Evolutionary conservation across 1,140 invertebrate genomes (phyloP).

Genomic region (Formica exsecta): DNA sequence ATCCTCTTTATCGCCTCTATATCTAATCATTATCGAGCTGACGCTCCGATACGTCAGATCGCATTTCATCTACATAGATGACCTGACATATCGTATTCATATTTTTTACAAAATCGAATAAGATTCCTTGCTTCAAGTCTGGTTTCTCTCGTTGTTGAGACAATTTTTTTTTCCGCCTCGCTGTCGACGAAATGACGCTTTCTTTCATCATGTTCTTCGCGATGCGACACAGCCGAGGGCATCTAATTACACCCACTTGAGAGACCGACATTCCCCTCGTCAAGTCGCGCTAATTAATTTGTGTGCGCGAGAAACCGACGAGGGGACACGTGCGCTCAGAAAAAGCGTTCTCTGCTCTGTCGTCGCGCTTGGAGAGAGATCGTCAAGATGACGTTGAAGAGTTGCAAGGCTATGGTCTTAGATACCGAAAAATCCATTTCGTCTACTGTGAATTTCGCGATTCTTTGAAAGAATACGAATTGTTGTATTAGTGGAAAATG

Average conservation of each 20-base stretch:
- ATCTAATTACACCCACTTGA: constrained; percentile 80
- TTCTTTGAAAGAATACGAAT: background rate
- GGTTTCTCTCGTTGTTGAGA: constrained; percentile 55
- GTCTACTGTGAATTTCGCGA: background rate
- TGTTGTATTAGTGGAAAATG: background rate
- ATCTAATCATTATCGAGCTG: constrained; percentile 70
- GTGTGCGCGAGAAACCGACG: constrained; percentile 66
- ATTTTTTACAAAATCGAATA: background rate
- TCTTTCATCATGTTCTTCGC: constrained; percentile 50
- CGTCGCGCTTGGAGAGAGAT: constrained; percentile 33
- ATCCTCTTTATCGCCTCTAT: constrained; percentile 63
- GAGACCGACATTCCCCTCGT: constrained; percentile 55
- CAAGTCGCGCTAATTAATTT: constrained; percentile 74
- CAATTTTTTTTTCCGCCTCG: constrained; percentile 44
- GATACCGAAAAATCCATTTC: background rate
- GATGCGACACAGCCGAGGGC: constrained; percentile 59
- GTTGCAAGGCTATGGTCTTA: background rate
- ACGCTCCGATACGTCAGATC: constrained; percentile 63
- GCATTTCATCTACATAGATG: constrained; percentile 64
- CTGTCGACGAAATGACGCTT: constrained; percentile 1
- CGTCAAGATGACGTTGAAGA: constrained; percentile 2
- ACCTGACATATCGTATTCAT: constrained; percentile 24
- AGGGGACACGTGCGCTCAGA: constrained; percentile 68
- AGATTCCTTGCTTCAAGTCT: constrained; percentile 24
- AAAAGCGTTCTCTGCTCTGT: constrained; percentile 53